Evolutionary conservation across 2,113 vertebrate genomes (phyloP).

Genomic region (Donacobius atricapilla): DNA sequence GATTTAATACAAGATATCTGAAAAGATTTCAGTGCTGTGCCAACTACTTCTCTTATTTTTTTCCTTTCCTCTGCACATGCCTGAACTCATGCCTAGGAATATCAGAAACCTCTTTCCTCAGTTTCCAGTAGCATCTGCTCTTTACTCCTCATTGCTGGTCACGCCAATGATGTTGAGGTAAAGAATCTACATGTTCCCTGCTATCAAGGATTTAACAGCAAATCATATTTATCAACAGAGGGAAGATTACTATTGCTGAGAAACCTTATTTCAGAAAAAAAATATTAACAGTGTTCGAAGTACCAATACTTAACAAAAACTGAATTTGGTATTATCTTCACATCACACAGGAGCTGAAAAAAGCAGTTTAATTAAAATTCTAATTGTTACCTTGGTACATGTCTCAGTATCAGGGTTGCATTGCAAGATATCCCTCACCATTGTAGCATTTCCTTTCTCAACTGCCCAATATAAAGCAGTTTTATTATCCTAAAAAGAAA

Average conservation of each 20-base stretch:
- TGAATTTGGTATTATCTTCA: not conserved
- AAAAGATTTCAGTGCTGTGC: not conserved
- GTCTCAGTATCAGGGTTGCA: slow-evolving; percentile 97
- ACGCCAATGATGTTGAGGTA: not conserved
- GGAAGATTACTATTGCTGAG: not conserved
- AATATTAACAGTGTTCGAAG: not conserved
- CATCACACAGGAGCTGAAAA: fast-evolving
- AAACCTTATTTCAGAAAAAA: not conserved
- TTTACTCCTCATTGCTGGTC: not conserved
- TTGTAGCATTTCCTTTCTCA: slow-evolving; percentile 93
- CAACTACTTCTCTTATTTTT: not conserved
- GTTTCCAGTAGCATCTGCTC: not conserved
- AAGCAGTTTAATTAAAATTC: not conserved
- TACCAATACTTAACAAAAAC: not conserved
- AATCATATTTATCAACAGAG: not conserved
- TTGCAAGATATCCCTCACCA: slow-evolving; percentile 96
- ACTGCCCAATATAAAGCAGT: slow-evolving; percentile 97
- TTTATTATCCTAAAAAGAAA: slow-evolving; percentile 85
- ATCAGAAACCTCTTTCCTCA: not conserved
- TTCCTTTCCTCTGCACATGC: not conserved
- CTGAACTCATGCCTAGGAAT: not conserved
- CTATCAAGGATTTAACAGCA: not conserved
- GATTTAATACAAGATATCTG: not conserved
- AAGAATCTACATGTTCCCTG: not conserved
- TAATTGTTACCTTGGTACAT: slow-evolving; percentile 86